Evolutionary conservation across 2,797 vertebrate species (phyloP).

Genomic region (Chloroceryle amazona): DNA sequence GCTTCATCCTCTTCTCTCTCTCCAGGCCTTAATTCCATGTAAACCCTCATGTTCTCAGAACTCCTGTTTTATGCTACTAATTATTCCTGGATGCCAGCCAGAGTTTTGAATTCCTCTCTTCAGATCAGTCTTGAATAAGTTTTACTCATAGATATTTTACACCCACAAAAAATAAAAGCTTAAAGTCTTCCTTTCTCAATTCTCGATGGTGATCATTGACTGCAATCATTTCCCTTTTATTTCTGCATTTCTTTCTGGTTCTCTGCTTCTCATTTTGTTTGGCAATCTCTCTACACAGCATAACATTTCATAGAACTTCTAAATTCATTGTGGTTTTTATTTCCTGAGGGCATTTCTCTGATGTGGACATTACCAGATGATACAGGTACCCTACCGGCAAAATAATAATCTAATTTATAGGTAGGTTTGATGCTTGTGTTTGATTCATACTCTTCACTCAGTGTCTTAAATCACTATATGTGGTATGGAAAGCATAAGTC

Average conservation of each 20-base stretch:
- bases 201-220: background rate
- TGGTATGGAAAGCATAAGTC: background rate
- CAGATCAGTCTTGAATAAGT: background rate
- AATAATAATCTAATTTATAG: slow-evolving; percentile 11
- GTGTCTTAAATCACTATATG: background rate
- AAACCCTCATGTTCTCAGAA: background rate
- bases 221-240: background rate
- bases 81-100: background rate
- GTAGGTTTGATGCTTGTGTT: background rate
- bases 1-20: background rate
- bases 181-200: background rate
- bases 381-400: background rate
- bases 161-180: background rate
- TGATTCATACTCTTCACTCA: background rate
- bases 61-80: background rate
- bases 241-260: background rate
- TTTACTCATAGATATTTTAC: background rate
- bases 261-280: background rate
- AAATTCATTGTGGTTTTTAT: background rate
- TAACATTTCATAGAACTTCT: background rate
- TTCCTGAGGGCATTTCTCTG: background rate
- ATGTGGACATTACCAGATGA: background rate
- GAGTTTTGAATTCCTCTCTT: background rate
- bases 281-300: background rate
- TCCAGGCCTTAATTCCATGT: background rate